A percentile compares a stretch with the other conserved stretches of the same genome.
These are phyloP conservation scores for Diacarnus erythraeanus DNA, from an alignment of 37 sponge, comb jelly and placozoan genomes.

Conservation along the genomic window DNA sequence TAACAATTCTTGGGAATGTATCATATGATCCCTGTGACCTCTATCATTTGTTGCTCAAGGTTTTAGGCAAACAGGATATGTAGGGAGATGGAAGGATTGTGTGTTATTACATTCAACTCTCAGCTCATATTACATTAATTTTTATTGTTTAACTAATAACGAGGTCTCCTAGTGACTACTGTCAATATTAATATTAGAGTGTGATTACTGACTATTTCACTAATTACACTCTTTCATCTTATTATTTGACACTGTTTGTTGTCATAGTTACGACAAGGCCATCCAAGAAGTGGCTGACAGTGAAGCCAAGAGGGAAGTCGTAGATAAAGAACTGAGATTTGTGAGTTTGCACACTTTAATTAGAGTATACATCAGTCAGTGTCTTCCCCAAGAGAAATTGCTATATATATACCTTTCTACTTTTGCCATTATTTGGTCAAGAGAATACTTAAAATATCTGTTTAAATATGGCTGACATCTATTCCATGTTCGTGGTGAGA, in stretches of 20 bases:
- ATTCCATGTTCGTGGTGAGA: no score
- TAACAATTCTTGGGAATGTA: no score
- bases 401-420: no score
- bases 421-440: no score
- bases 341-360: no score
- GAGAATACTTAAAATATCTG: no score
- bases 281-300: slow-evolving; percentile 78
- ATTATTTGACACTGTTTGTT: background rate
- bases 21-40: no score
- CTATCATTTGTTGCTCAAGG: no score
- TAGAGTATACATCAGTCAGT: no score
- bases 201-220: background rate
- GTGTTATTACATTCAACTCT: background rate
- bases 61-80: background rate
- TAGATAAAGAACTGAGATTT: slow-evolving; percentile 70
- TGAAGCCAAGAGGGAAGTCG: slow-evolving; percentile 73
- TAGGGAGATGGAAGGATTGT: background rate
- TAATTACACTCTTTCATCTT: background rate
- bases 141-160: no score
- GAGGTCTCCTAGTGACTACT: background rate
- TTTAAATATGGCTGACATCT: no score
- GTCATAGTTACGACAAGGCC: slow-evolving; percentile 79
- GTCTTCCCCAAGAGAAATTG: no score
- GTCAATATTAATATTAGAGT: background rate
- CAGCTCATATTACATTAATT: background rate